Conservation (phyloP, 30 jellyfish, hydroid and myxozoan genomes). For the Haliclystus octoradiatus region DNA sequence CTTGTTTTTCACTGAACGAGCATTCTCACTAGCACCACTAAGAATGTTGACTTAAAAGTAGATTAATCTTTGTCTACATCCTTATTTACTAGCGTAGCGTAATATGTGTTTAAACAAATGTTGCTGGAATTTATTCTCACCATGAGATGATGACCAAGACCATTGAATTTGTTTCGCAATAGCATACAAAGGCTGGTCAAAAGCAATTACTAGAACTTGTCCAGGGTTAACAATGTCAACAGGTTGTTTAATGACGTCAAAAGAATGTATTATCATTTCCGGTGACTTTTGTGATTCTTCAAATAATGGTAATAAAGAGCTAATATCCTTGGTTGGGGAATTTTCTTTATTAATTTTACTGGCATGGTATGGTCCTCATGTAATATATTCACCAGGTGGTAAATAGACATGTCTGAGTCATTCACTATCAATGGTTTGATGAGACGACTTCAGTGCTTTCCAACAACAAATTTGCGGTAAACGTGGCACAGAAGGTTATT, state of each 20-base stretch:
- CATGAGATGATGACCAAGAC: constrained; percentile 19
- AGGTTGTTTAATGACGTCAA: constrained; percentile 19
- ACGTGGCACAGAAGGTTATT: not conserved
- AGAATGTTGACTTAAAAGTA: no score
- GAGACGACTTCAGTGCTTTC: not conserved
- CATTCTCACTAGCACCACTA: no score
- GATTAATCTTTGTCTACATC: no score
- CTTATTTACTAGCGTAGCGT: no score
- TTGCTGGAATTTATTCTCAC: constrained; percentile 28
- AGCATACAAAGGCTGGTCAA: constrained; percentile 47
- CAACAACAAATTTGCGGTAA: not conserved
- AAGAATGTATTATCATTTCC: constrained; percentile 40
- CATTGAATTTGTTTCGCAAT: constrained; percentile 34
- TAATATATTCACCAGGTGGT: not conserved
- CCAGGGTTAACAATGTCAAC: constrained; percentile 17
- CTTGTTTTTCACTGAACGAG: no score
- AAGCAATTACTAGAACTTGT: constrained; percentile 16
- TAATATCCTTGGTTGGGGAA: not conserved
- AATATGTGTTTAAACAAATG: no score
- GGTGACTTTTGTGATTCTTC: constrained; percentile 24
- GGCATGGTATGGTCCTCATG: not conserved
- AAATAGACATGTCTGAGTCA: not conserved
- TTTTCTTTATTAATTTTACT: not conserved
- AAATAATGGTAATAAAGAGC: constrained; percentile 24
- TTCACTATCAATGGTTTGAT: not conserved